These are phyloP conservation scores for Scrobipalpa atriplicella DNA, from an alignment of 2,888 invertebrate species.

Conservation along the genomic window DNA sequence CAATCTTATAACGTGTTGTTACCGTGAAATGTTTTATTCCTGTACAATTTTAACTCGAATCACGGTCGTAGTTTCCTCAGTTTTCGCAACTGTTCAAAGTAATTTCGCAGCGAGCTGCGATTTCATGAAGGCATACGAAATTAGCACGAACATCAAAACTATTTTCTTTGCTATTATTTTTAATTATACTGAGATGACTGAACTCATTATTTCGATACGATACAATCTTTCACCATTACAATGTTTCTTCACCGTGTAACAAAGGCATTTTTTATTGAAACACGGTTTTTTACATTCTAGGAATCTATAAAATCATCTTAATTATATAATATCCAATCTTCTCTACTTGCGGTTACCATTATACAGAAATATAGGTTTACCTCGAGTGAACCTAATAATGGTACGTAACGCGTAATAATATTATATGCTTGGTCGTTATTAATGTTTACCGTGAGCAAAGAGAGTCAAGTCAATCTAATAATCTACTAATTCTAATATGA, in stretches of 20 bases:
- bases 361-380: not conserved
- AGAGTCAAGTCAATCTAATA: conserved; percentile 17
- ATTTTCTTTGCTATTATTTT: conserved; percentile 7
- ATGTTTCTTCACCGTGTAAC: too few relatives aligned
- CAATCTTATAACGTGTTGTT: not conserved
- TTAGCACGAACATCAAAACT: conserved; percentile 1
- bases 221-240: not conserved
- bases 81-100: not conserved
- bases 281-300: too few relatives aligned
- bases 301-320: too few relatives aligned
- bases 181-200: not conserved
- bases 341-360: too few relatives aligned
- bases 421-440: conserved; percentile 18
- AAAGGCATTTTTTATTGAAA: too few relatives aligned
- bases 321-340: too few relatives aligned
- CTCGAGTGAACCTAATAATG: not conserved
- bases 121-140: not conserved
- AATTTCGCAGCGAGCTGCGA: not conserved
- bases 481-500: not conserved
- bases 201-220: not conserved
- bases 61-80: not conserved
- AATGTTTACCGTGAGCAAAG: conserved; percentile 18
- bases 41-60: not conserved
- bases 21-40: not conserved
- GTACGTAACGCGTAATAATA: not conserved